Evolutionary conservation across 2,113 vertebrate species (phyloP).

Genomic region (Telmatochromis sp.): DNA sequence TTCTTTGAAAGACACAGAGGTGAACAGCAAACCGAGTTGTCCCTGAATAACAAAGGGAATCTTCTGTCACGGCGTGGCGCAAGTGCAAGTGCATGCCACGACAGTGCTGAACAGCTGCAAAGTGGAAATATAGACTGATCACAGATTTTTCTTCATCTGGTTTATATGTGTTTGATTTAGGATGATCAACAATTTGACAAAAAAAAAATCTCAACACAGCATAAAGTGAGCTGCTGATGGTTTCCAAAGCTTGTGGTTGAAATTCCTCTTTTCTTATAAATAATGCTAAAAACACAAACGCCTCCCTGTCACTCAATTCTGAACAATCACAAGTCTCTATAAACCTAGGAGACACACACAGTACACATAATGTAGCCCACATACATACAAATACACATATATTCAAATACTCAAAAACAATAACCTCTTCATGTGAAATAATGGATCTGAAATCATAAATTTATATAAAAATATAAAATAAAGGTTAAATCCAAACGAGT

Average conservation of each 20-base stretch:
- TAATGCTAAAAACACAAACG: slow-evolving; percentile 68
- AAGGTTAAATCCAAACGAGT: slow-evolving; percentile 46
- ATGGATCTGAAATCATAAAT: slow-evolving; percentile 61
- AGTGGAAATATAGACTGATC: neutral
- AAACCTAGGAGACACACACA: slow-evolving; percentile 55
- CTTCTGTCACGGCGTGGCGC: neutral
- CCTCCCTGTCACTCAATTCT: slow-evolving; percentile 52
- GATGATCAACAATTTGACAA: slow-evolving; percentile 46
- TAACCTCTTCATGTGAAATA: slow-evolving; percentile 54
- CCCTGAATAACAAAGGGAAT: slow-evolving; percentile 39
- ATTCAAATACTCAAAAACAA: slow-evolving; percentile 61
- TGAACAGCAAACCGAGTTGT: slow-evolving; percentile 32
- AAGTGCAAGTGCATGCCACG: neutral
- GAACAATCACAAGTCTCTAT: slow-evolving; percentile 60
- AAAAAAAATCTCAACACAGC: slow-evolving; percentile 8
- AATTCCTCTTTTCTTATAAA: slow-evolving; percentile 69
- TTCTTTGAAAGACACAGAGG: slow-evolving; percentile 60
- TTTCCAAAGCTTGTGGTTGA: slow-evolving; percentile 36
- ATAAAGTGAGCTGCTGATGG: slow-evolving; percentile 16
- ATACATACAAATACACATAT: slow-evolving; percentile 74
- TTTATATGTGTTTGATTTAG: neutral
- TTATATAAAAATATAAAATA: slow-evolving; percentile 66
- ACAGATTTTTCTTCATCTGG: neutral
- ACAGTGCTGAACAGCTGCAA: neutral
- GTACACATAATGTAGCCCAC: slow-evolving; percentile 47